Conservation (phyloP, 2,113 vertebrate genomes). For the Heterochromis multidens region DNA sequence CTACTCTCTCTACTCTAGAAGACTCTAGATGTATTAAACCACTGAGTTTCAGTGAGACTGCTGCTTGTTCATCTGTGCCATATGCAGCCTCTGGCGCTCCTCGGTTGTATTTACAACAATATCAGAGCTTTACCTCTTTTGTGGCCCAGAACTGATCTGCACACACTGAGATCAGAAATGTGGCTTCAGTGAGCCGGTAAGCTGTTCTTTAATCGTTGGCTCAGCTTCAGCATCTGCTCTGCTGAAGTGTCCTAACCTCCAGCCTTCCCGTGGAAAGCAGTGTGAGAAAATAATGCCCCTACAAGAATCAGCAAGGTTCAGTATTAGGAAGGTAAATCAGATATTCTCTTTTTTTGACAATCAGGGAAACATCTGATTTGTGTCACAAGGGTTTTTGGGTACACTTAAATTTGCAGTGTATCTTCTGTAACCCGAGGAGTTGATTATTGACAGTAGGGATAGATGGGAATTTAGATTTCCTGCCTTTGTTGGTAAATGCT, state of each 20-base stretch:
- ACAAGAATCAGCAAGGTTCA: background rate
- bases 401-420: conserved; percentile 3
- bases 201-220: background rate
- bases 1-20: background rate
- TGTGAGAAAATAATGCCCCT: background rate
- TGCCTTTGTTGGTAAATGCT: background rate
- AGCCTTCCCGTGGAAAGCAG: background rate
- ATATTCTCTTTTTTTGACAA: conserved; percentile 18
- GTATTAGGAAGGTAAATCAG: background rate
- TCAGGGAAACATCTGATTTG: conserved; percentile 25
- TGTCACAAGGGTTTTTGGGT: conserved; percentile 8
- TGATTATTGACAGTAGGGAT: background rate
- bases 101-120: conserved; percentile 21
- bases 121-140: conserved; percentile 31
- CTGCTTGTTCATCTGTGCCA: conserved; percentile 19
- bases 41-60: conserved; percentile 31
- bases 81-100: conserved; percentile 4
- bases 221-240: background rate
- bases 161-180: background rate
- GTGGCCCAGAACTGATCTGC: conserved; percentile 39
- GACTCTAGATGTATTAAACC: background rate
- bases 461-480: background rate
- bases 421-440: background rate
- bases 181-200: background rate
- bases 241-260: conserved; percentile 6